A percentile compares a stretch with the other conserved stretches of the same genome.
These are phyloP conservation scores for Nestor notabilis DNA, from an alignment of 2,113 vertebrate species.

Conservation along the genomic window DNA sequence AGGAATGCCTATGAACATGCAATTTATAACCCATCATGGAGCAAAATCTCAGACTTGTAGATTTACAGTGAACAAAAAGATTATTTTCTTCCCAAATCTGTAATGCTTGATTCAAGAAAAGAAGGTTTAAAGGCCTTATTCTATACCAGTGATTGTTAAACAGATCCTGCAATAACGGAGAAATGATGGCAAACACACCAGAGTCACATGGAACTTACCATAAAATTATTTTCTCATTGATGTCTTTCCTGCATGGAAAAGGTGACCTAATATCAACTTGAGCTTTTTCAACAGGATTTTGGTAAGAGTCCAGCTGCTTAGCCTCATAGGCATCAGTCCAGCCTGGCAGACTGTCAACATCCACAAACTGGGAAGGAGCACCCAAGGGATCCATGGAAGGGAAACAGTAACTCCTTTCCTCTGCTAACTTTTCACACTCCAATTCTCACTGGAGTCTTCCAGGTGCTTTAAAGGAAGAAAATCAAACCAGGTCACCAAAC, in stretches of 20 bases:
- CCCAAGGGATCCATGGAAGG: slow-evolving; percentile 95
- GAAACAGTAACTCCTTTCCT: background rate
- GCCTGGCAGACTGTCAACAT: slow-evolving; percentile 82
- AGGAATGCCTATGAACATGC: background rate
- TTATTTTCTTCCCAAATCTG: background rate
- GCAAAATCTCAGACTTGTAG: background rate
- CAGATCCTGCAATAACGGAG: background rate
- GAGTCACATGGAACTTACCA: slow-evolving; percentile 78
- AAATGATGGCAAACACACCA: background rate
- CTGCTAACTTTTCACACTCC: slow-evolving; percentile 31
- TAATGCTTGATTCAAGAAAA: background rate
- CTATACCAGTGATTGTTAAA: background rate
- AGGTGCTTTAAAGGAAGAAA: slow-evolving; percentile 48
- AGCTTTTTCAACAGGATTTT: slow-evolving; percentile 37
- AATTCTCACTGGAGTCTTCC: slow-evolving; percentile 52
- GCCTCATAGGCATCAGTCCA: slow-evolving; percentile 80
- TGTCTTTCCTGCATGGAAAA: slow-evolving; percentile 86
- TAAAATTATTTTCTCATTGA: slow-evolving; percentile 90
- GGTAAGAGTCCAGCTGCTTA: slow-evolving; percentile 52
- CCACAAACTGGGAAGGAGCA: slow-evolving; percentile 93
- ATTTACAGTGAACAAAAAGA: background rate
- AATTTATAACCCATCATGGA: background rate
- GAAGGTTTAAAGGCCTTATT: background rate
- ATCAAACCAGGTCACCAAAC: background rate
- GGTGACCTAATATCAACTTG: slow-evolving; percentile 79